Evolutionary conservation across 2,888 invertebrate genomes (phyloP), one percentile per base, ranked within the genome.

Genomic region (Papilio protenor): DNA sequence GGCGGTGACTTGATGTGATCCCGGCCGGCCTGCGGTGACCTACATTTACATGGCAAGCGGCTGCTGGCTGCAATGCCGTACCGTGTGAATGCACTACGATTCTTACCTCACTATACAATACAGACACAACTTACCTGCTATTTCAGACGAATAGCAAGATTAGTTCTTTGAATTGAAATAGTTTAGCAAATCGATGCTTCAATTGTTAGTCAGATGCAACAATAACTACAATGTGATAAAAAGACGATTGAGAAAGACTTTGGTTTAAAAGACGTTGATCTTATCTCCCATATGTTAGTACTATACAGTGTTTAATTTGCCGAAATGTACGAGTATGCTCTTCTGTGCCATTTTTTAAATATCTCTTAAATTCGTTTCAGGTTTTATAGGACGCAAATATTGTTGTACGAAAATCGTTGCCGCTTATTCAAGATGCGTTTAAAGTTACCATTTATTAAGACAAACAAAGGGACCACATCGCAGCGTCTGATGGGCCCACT

Each of bases 41-140:
- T 78, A 78, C 76, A 78, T 78, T 75, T 78, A 61, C 76, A 78
- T 78, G 73, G 70, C 64, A 59, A 75, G 78, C 69, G 69, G 33
- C 40, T 61, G 69, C 59, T 27, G 57, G 75, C 75, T 70, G 78
- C 75, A 64, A 61, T 75, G 78, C 55, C 47, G 71, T 52, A 71
- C 70, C 47, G 61, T 55, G 69, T 57, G 73, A 73, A 77, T 72
- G 73, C 77, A 77, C 66, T 52, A 76, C 71, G 12, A 69, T 52
- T 73, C 59, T 73, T 73, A 78, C 23, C 64, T 66, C n/a, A 66
- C 21, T 21, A 21, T 40, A 66, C 33, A 33, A 61, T 33, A 64
- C 12, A 64, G 40, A 12, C 27, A 61, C 27, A 61, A 61, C 11
- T 45, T 45, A 66, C 21, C 52, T 10, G 6, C 16, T 49, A 49